Base-by-base conservation (phyloP, 23 tunicate genomes). In the Diplosoma virens region DNA sequence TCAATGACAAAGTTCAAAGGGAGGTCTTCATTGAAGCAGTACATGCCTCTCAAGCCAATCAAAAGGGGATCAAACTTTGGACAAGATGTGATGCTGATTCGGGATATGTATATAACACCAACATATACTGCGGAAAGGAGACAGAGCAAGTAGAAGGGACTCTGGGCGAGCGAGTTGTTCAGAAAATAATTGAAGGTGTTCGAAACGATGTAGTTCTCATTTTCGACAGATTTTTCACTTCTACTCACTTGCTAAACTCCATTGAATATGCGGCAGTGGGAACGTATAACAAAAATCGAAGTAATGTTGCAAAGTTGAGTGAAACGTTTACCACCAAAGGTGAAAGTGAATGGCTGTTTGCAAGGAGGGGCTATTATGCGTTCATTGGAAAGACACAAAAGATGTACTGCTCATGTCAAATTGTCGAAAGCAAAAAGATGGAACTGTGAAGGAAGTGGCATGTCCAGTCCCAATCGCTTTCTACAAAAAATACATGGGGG, bases 321-420 rank as follows among this genome's bases (percentile, higher is more conserved):
- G 64, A 18, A 56, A 56, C 16, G 64, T 56, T 56, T 56, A 56
- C 36, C n/a, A n/a, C n/a, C n/a, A n/a, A n/a, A n/a, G n/a, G n/a
- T n/a, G n/a, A n/a, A n/a, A n/a, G n/a, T n/a, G 29, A 63, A 63
- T 63, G 70, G 70, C 70, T 63, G 70, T 63, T 30, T 63, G 70
- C 37, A 30, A 63, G 9, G 70, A 63, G 20, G 70, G 70, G 70
- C 70, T 63, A 27, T 63, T 25, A 30, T 63, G 70, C 27, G 36
- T 20, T 6, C 36, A 63, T 26, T n/a, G n/a, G n/a, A n/a, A n/a
- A n/a, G n/a, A n/a, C n/a, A n/a, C n/a, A n/a, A n/a, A n/a, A n/a
- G n/a, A n/a, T n/a, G n/a, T n/a, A n/a, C n/a, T n/a, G n/a, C n/a
- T n/a, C n/a, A n/a, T n/a, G n/a, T n/a, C n/a, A n/a, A n/a, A n/a